Base-by-base conservation (phyloP, 2,113 vertebrate species). In the Chaetorhynchus papuensis region DNA sequence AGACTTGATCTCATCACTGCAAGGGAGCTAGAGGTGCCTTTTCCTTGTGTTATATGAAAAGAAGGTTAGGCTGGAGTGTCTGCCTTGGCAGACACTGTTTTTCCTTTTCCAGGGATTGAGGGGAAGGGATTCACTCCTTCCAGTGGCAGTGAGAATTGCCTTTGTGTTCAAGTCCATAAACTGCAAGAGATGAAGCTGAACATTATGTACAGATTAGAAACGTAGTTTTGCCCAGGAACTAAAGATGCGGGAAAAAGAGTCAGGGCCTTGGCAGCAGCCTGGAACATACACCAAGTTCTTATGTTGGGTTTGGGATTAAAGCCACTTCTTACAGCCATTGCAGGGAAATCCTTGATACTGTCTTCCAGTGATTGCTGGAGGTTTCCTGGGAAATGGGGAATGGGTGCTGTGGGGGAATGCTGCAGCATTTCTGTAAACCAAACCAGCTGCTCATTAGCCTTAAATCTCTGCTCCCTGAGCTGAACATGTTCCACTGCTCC, bases 181-280 rank as follows among this genome's bases (percentile, higher is more conserved):
- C n/a, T 77, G 37, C 6, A 5, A 70, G 92, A 70, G 50, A 31
- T 53, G n/a, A 70, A 70, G 61, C 83, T 94, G 94, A 90, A 95
- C 84, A 53, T 41, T 64, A 49, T 93, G 90, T 96, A 75, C 53
- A 57, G 85, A 69, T 78, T 4, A 39, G 39, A 90, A 78, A 61
- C 24, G 30, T 26, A 57, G 22, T 20, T 78, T 71, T 42, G 26
- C 80, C 78, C 49, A 68, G 91, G 72, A 81, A 26, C 33, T 26
- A n/a, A 64, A 53, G 68, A 71, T 35, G 37, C 37, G 68, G 82
- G 92, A 66, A 64, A 33, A 77, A 65, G 71, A 94, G n/a, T 94
- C 61, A 22, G 8, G 10, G 47, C 52, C 44, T 44, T 77, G 93
- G 85, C 82, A 89, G 10, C 64, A 39, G 89, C 20, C 33, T 65